Conservation (phyloP, 2,797 vertebrate species). For the Enteromius treurensis region DNA sequence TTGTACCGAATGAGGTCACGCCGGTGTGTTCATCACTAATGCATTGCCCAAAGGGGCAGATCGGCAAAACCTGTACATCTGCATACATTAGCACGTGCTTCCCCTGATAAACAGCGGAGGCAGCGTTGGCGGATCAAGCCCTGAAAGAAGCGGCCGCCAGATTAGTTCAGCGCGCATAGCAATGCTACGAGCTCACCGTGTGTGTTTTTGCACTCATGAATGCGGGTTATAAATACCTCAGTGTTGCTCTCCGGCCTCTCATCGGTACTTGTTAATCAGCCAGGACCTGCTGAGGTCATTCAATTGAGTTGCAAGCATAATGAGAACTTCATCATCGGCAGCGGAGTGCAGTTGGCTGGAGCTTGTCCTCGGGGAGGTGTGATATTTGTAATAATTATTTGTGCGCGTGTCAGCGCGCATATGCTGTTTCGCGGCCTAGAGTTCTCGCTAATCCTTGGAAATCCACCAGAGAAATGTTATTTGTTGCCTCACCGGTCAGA, state of each 20-base stretch:
- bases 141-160: not conserved
- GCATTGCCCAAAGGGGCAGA: not conserved
- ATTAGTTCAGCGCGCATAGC: not conserved
- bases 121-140: not conserved
- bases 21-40: conserved; percentile 34
- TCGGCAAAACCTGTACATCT: conserved; percentile 11
- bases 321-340: conserved; percentile 34
- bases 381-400: conserved; percentile 55
- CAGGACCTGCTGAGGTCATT: conserved; percentile 50
- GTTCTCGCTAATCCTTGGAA: conserved; percentile 8
- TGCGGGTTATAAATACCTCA: conserved; percentile 48
- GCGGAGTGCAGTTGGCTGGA: conserved; percentile 45
- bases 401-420: conserved; percentile 50
- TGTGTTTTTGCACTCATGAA: conserved; percentile 49
- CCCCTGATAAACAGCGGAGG: conserved; percentile 12
- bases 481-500: not conserved
- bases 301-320: conserved; percentile 56
- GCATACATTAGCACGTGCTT: conserved; percentile 30
- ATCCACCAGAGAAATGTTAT: not conserved
- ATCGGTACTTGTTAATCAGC: conserved; percentile 54
- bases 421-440: conserved; percentile 43
- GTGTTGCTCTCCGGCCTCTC: conserved; percentile 20
- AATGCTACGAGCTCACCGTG: conserved; percentile 9
- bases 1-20: conserved; percentile 35
- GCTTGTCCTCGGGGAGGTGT: conserved; percentile 48